A percentile compares a stretch with the other conserved stretches of the same genome.
Conservation (phyloP, 2,888 invertebrate species). For the Drosophila putrida region DNA sequence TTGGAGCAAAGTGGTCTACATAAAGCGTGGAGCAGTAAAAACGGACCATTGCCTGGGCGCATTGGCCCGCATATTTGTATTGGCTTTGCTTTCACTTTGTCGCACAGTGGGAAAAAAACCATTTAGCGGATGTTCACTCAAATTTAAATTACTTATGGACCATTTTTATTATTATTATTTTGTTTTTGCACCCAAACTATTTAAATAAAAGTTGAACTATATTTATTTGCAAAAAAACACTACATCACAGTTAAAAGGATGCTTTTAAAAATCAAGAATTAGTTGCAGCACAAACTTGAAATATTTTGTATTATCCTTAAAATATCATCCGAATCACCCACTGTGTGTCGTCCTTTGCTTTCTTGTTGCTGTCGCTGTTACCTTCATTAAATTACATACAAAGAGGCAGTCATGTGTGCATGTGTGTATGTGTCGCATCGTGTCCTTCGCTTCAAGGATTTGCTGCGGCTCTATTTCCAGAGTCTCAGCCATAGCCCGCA, state of each 20-base stretch:
- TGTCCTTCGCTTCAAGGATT: constrained; percentile 73
- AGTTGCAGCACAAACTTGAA: too few species aligned
- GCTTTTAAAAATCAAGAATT: too few species aligned
- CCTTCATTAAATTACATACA: constrained; percentile 66
- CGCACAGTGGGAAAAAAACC: too few species aligned
- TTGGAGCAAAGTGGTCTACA: constrained; percentile 37
- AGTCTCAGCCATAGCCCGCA: constrained; percentile 25
- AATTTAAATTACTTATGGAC: too few species aligned
- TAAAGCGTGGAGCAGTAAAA: constrained; percentile 43
- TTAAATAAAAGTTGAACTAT: too few species aligned
- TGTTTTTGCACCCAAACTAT: too few species aligned
- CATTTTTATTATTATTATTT: too few species aligned
- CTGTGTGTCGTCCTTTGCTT: constrained; percentile 5
- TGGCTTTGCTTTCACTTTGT: constrained; percentile 31
- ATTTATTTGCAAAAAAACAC: too few species aligned
- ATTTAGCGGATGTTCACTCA: too few species aligned
- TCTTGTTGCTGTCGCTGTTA: constrained; percentile 22
- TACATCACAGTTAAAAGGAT: too few species aligned
- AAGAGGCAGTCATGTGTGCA: constrained; percentile 42
- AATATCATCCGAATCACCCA: too few species aligned
- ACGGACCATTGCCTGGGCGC: constrained; percentile 28
- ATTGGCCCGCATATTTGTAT: constrained; percentile 54
- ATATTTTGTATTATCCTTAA: too few species aligned
- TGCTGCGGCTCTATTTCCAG: constrained; percentile 38
- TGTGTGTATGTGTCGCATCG: constrained; percentile 17